Base-by-base conservation (phyloP, 2,797 vertebrate genomes). In the Trachops cirrhosus region DNA sequence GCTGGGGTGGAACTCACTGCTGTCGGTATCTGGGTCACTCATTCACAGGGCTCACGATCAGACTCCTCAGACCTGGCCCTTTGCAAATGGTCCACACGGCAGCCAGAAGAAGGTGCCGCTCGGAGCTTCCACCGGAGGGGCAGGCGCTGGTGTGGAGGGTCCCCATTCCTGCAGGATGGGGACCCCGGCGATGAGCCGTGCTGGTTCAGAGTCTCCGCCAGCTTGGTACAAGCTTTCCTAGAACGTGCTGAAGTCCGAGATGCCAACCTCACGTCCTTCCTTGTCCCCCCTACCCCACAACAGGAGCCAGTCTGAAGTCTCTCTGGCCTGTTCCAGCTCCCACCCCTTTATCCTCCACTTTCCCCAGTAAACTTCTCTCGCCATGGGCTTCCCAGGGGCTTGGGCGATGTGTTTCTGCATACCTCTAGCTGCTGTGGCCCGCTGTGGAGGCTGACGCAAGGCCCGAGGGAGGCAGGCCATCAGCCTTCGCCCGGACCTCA, bases 141-240 rank as follows among this genome's bases (percentile, higher is more conserved):
- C 54, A n/a, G 14, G 0, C 21, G 2, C 59, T 4, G 44, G 15
- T 26, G 0, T 5, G 6, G 10, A 32, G 54, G 59, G 7, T 50
- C 50, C 19, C 48, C 37, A 0, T 44, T 90, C n/a, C 59, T 52
- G 21, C 48, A 80, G 68, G 22, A 21, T 8, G 3, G 74, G 39
- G 22, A 19, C 9, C 67, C 67, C 57, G 39, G 44, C 14, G 52
- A 67, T 6, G 59, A 86, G 12, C 59, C 32, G 1, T 12, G 39
- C 85, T 44, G 68, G 39, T 18, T 62, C 2, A 3, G 50, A 39
- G n/a, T 26, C 29, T 37, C 24, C 32, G 10, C 15, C n/a, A 50
- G 12, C 15, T 26, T 71, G 5, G 46, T 3, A 0, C 16, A 79
- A 19, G 19, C 41, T 44, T 68, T 87, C 92, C 62, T 9, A 70